phyloP scores from a whole-genome alignment of 1,140 invertebrate genomes.

The Zaprionus kolodkinae region DNA sequence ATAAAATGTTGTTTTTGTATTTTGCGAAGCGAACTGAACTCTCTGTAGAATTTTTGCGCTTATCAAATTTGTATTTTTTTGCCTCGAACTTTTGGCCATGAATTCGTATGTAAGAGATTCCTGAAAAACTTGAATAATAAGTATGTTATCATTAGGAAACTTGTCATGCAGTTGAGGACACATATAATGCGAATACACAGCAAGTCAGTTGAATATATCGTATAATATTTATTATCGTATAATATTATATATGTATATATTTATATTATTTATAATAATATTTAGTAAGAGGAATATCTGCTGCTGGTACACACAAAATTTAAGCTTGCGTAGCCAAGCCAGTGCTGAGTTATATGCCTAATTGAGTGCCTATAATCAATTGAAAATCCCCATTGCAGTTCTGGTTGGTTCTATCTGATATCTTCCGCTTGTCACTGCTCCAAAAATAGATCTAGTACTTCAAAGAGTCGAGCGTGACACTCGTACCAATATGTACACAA shows the following conservation, averaged over 20 bases:
- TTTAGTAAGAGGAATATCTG: no score
- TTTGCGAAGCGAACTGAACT: not conserved
- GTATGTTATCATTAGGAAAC: not conserved
- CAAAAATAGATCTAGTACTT: conserved; percentile 42
- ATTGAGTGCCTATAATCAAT: not conserved
- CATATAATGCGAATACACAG: no score
- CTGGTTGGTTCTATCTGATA: conserved; percentile 4
- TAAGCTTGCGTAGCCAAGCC: not conserved
- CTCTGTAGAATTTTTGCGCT: not conserved
- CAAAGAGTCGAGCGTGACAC: conserved; percentile 17
- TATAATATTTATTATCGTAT: not conserved
- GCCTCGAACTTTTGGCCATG: conserved; percentile 65
- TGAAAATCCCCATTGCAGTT: not conserved
- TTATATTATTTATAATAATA: not conserved
- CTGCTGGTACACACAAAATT: not conserved
- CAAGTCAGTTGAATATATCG: not conserved
- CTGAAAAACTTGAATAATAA: not conserved
- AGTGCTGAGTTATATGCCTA: not conserved
- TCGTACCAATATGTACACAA: not conserved
- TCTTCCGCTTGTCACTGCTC: conserved; percentile 13
- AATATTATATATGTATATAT: not conserved
- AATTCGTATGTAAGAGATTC: conserved; percentile 25
- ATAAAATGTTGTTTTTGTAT: conserved; percentile 8
- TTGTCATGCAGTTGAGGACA: not conserved
- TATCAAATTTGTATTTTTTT: conserved; percentile 21